These are phyloP conservation scores for Alviniconcha strummeri DNA, from an alignment of 2,888 invertebrate species.

Conservation along the genomic window DNA sequence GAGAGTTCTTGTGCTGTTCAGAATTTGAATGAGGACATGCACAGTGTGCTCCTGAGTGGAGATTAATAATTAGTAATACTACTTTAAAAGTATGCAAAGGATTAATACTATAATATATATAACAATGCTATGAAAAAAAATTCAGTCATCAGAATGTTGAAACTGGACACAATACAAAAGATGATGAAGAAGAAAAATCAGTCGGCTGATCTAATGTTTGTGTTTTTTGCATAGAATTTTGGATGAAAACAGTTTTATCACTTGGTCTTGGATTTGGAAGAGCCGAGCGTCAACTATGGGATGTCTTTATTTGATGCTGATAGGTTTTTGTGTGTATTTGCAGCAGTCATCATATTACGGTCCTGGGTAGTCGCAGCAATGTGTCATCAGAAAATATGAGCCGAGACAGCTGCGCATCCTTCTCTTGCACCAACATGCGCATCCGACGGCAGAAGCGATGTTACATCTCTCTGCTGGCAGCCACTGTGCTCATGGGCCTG, in stretches of 20 bases:
- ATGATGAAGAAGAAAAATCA: too few relatives aligned
- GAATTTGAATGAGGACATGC: too few relatives aligned
- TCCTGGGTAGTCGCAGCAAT: neutral
- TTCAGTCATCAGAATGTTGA: too few relatives aligned
- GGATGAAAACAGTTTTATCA: neutral
- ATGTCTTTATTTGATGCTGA: neutral
- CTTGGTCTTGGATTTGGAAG: neutral
- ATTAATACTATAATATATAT: too few relatives aligned
- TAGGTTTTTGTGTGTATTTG: neutral
- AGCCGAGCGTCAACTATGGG: too few relatives aligned
- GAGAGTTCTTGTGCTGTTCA: too few relatives aligned
- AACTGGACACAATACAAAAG: too few relatives aligned
- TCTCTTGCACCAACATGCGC: conserved; percentile 29
- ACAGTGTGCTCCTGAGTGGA: too few relatives aligned
- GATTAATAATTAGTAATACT: too few relatives aligned
- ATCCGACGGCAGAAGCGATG: conserved; percentile 32
- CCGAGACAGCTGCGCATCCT: neutral
- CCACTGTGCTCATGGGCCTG: conserved; percentile 19
- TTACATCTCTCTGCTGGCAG: conserved; percentile 16
- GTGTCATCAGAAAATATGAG: conserved; percentile 7
- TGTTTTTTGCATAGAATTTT: neutral
- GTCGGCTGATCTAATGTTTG: neutral
- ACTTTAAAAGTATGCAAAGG: too few relatives aligned
- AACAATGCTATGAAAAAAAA: too few relatives aligned
- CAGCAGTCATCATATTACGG: neutral